phyloP scores from a whole-genome alignment of 2,888 invertebrate species.

The Choreutis nemorana region DNA sequence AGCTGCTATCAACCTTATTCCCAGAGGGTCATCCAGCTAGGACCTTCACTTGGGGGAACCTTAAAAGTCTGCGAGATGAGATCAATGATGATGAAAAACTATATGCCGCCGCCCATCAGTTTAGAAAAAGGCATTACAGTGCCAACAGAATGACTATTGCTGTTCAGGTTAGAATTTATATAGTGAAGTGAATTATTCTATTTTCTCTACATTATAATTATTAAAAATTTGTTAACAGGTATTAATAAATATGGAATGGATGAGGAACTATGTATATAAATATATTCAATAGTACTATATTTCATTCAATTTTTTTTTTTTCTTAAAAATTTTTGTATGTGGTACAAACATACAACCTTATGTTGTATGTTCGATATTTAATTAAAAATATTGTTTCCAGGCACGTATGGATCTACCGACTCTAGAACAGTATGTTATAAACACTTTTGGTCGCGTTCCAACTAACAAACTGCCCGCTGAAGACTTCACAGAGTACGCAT shows the following conservation, averaged over 20 bases:
- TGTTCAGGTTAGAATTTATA: constrained; percentile 68
- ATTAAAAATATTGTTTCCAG: constrained; percentile 15
- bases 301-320: not conserved
- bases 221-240: no score
- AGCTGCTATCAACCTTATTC: constrained; percentile 75
- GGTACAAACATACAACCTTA: not conserved
- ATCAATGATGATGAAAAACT: constrained; percentile 70
- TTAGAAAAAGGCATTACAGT: constrained; percentile 80
- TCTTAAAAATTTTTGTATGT: no score
- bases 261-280: not conserved
- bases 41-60: constrained; percentile 88
- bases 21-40: constrained; percentile 73
- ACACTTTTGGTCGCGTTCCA: constrained; percentile 74
- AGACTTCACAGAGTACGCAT: constrained; percentile 64
- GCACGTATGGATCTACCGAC: constrained; percentile 69
- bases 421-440: constrained; percentile 71
- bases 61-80: constrained; percentile 74
- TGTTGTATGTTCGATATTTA: not conserved
- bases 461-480: constrained; percentile 69
- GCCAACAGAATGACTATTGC: constrained; percentile 89
- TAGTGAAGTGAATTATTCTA: not conserved
- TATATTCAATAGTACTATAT: not conserved
- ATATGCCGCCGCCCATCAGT: constrained; percentile 75
- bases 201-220: no score
- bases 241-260: no score